phyloP scores from a whole-genome alignment of 2,113 vertebrate genomes.

The Rynchops niger region DNA sequence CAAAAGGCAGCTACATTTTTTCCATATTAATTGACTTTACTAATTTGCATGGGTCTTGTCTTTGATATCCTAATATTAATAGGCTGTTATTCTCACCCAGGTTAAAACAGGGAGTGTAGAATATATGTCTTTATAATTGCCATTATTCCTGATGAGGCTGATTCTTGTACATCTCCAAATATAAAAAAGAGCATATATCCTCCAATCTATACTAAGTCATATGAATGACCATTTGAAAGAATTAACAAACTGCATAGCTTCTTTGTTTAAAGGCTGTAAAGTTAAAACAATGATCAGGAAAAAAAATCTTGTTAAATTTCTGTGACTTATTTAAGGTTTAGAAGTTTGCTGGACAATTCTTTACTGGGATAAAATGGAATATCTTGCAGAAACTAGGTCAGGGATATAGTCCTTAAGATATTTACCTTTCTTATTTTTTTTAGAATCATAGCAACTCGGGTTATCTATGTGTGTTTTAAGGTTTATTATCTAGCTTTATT shows the following conservation, averaged over 20 bases:
- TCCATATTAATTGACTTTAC: not conserved
- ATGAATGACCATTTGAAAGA: not conserved
- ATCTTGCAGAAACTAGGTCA: not conserved
- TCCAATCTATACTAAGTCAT: not conserved
- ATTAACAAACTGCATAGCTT: constrained; percentile 20
- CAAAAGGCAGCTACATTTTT: not conserved
- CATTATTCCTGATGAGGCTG: constrained; percentile 5
- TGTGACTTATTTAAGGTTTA: not conserved
- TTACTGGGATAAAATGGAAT: not conserved
- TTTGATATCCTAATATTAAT: not conserved
- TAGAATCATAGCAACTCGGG: not conserved
- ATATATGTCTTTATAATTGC: not conserved
- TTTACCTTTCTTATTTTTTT: not conserved
- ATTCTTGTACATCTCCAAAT: not conserved
- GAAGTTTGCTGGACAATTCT: not conserved
- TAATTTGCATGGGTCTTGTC: not conserved
- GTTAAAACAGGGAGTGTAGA: not conserved
- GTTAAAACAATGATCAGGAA: not conserved
- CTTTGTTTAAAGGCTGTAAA: not conserved
- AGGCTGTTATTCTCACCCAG: not conserved
- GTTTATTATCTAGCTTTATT: not conserved
- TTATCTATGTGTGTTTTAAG: not conserved
- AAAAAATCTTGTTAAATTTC: not conserved
- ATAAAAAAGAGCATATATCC: not conserved
- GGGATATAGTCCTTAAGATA: not conserved